These are phyloP conservation scores for Takifugu rubripes DNA, from an alignment of 2,797 vertebrate genomes.

Conservation along the genomic window DNA sequence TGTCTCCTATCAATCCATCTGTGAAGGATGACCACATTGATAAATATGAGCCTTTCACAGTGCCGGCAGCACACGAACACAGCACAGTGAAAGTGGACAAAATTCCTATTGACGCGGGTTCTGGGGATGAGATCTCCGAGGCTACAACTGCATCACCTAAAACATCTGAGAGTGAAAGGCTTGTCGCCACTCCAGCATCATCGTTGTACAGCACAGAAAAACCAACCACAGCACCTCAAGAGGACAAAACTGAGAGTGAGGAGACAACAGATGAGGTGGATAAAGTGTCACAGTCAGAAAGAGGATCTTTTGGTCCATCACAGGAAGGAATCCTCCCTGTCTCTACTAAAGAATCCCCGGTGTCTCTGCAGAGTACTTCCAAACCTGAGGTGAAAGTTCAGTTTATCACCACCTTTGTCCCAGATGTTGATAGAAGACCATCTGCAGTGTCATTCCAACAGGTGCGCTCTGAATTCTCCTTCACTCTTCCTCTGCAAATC, in stretches of 20 bases:
- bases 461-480: conserved; percentile 47
- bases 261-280: conserved; percentile 2
- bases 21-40: conserved; percentile 4
- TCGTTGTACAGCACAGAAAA: conserved; percentile 22
- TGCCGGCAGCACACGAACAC: neutral
- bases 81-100: conserved; percentile 15
- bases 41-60: conserved; percentile 7
- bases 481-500: conserved; percentile 40
- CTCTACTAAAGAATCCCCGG: conserved; percentile 11
- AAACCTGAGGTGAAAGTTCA: conserved; percentile 27
- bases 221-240: neutral
- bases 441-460: conserved; percentile 39
- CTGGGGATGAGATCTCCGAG: conserved; percentile 17
- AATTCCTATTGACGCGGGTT: conserved; percentile 8
- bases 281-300: conserved; percentile 7
- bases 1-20: conserved; percentile 10
- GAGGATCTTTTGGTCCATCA: conserved; percentile 12
- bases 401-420: conserved; percentile 45
- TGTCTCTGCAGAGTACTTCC: conserved; percentile 21
- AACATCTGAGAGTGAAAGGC: conserved; percentile 17
- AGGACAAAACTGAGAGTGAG: conserved; percentile 12
- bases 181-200: conserved; percentile 2
- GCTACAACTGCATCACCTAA: conserved; percentile 7
- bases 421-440: conserved; percentile 29
- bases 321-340: no score